Percentiles rank a stretch among this genome's conserved stretches.
These are phyloP conservation scores for Petromus typicus DNA, from an alignment of 2,113 vertebrate species.

Conservation along the genomic window DNA sequence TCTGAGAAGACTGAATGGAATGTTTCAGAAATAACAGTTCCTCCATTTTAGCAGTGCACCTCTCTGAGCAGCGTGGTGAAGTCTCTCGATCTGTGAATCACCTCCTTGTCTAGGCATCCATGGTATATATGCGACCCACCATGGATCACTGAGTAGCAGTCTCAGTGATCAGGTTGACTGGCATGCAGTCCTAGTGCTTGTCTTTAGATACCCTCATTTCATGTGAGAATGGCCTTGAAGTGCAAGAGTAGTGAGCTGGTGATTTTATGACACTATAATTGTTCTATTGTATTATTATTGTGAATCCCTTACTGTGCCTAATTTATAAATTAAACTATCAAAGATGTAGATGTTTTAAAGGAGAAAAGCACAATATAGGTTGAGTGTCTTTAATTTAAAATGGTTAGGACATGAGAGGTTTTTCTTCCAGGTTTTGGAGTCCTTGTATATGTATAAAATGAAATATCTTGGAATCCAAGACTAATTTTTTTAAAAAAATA, in stretches of 20 bases:
- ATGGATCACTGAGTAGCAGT: not conserved
- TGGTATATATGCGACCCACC: not conserved
- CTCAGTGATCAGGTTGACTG: not conserved
- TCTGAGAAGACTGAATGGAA: not conserved
- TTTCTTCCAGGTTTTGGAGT: not conserved
- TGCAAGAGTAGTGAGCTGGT: not conserved
- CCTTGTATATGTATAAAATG: not conserved
- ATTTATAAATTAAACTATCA: not conserved
- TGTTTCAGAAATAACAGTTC: not conserved
- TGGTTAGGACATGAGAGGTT: not conserved
- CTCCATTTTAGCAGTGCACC: not conserved
- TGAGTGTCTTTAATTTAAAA: not conserved
- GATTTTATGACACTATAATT: not conserved
- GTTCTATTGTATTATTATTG: not conserved
- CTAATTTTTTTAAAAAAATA: not conserved
- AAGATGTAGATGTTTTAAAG: not conserved
- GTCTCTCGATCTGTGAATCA: too few relatives aligned
- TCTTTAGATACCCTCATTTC: not conserved
- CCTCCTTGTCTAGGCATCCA: not conserved
- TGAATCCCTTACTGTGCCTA: not conserved
- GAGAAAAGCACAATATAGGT: not conserved
- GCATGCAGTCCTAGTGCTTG: not conserved
- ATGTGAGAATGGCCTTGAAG: not conserved
- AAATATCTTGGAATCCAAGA: not conserved
- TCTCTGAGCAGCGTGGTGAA: not conserved